phyloP scores from a whole-genome alignment of 2,797 vertebrate species.

The Eulemur albifrons region DNA sequence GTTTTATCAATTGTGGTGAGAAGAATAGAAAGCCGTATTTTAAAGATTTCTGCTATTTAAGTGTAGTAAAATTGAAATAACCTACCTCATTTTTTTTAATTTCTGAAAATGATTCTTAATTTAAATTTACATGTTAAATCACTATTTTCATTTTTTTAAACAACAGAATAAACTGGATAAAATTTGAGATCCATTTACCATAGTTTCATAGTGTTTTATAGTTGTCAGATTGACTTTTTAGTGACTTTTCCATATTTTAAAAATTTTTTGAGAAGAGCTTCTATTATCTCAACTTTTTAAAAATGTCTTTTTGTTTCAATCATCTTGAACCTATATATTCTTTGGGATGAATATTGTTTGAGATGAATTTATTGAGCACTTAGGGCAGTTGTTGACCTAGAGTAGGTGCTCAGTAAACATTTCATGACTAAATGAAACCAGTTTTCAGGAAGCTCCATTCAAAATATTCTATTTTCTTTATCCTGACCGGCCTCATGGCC shows the following conservation, averaged over 20 bases:
- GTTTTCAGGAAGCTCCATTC: slow-evolving; percentile 30
- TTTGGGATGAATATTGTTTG: neutral
- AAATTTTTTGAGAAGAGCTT: neutral
- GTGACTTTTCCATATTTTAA: slow-evolving; percentile 29
- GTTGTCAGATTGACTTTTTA: slow-evolving; percentile 31
- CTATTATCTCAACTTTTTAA: slow-evolving; percentile 24
- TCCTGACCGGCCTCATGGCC: neutral
- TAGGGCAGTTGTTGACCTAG: neutral
- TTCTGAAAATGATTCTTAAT: slow-evolving; percentile 54
- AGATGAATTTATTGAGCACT: neutral
- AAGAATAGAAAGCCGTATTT: slow-evolving; percentile 67
- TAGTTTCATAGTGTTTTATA: slow-evolving; percentile 3
- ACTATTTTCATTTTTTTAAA: neutral
- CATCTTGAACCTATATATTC: neutral
- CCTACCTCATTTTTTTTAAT: slow-evolving; percentile 41
- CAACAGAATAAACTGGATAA: neutral
- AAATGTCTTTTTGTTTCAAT: slow-evolving; percentile 36
- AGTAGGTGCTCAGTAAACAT: neutral
- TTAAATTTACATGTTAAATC: slow-evolving; percentile 40
- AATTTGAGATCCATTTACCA: neutral
- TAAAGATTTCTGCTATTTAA: slow-evolving; percentile 53
- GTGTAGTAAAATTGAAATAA: slow-evolving; percentile 53
- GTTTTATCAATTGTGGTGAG: slow-evolving; percentile 70
- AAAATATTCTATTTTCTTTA: neutral
- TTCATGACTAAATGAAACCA: slow-evolving; percentile 29